Conservation (phyloP, 2,113 vertebrate species). For the Microtus richardsoni region DNA sequence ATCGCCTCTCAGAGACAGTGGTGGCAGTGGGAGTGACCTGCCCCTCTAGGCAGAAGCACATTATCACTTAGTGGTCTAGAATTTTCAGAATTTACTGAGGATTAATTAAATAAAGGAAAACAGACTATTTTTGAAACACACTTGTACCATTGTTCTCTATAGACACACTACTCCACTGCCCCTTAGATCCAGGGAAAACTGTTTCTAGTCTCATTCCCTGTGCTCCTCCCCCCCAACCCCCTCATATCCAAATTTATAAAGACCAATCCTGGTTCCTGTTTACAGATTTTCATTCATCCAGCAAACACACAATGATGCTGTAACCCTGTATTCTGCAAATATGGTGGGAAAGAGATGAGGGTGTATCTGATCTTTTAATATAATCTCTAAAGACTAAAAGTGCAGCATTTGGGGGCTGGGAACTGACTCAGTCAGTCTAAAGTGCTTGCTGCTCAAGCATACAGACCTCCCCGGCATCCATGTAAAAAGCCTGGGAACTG, state of each 20-base stretch:
- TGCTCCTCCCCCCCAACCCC: no score
- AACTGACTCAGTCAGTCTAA: neutral
- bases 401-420: neutral
- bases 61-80: neutral
- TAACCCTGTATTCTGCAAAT: neutral
- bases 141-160: neutral
- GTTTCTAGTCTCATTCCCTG: neutral
- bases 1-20: neutral
- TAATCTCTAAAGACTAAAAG: neutral
- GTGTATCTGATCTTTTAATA: neutral
- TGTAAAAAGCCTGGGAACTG: neutral
- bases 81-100: neutral
- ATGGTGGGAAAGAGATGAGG: neutral
- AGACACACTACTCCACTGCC: neutral
- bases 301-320: neutral
- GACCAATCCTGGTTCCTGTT: neutral
- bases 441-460: neutral
- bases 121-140: neutral
- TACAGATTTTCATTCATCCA: constrained; percentile 47
- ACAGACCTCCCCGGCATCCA: neutral
- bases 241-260: neutral
- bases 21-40: neutral
- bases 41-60: neutral
- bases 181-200: neutral
- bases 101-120: neutral